Evolutionary conservation across 1,140 invertebrate genomes (phyloP), one percentile per base, ranked within the genome.

Genomic region (Euglossa dilemma): DNA sequence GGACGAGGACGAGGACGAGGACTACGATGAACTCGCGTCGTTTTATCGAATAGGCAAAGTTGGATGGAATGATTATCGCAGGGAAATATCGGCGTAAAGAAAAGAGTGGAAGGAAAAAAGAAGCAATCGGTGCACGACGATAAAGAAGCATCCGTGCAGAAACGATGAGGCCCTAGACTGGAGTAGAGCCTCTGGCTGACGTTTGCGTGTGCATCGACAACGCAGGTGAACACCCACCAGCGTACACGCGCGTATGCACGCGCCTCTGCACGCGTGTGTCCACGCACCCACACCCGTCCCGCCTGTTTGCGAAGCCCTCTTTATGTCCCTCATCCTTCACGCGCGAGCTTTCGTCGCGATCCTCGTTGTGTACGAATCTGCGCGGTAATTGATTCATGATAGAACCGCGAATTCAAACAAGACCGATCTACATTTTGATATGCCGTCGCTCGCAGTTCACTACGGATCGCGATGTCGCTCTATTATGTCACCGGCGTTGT

Each of bases 371-470:
- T 93, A 91, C 88, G 90, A 92, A 92, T 92, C 91, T 80, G 85
- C 85, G 84, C 47, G 90, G 89, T 92, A 93, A 93, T 93, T 93
- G 92, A 92, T 93, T 93, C 91, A 93, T 91, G 91, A 91, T 92
- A 89, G 90, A 88, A 92, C 91, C 91, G 87, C 91, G 91, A 91
- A 90, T 88, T 91, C 90, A 91, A 92, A 92, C 90, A 92, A 83
- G 86, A 80, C 85, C 84, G 89, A 87, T 79, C 90, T 92, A 91
- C 90, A 91, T 92, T 92, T 91, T 89, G 85, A 91, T 89, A 86
- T 89, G 85, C 78, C 83, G 81, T 87, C 78, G 84, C 85, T 87
- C 77, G 80, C 89, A 73, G 80, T 61, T 76, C 85, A 36, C 86
- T 75, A 76, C 82, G 86, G 74, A 80, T 84, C 72, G 82, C 86